Evolutionary conservation across 2,113 vertebrate species (phyloP), one percentile per base, ranked within the genome.

Genomic region (Rhineura floridana): DNA sequence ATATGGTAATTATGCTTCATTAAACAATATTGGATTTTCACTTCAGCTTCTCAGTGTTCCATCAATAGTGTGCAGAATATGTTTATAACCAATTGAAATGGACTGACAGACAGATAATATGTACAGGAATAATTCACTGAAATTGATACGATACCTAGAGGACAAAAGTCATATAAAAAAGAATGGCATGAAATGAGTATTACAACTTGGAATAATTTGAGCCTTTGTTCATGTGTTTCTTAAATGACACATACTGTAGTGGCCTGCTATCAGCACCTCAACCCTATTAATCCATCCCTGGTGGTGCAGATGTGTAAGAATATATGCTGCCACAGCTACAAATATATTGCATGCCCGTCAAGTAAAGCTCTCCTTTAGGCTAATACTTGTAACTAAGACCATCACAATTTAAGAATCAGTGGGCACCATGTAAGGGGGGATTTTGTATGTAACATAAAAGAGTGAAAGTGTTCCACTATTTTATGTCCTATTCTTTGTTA

Each of bases 1-100:
- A 83, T 17, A 73, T 91, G 87, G 65, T 91, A 92, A 95, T 87
- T 90, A 28, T 70, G 59, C 77, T 65, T 93, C 89, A 90, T 89
- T 93, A 88, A 77, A 83, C 72, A 72, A 25, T 17, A 85, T 87
- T 90, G 82, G 23, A 50, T 86, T 86, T 80, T 91, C 87, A 84
- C 84, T 90, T 94, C 89, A 75, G 86, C 89, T 42, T 90, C 76
- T 79, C 82, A 50, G 0, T 89, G 80, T 91, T 94, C 11, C 88
- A 87, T 91, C 65, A 88, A 55, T 90, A 81, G 36, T 84, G 65
- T 65, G 3, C 11, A 67, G 21, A 33, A 67, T 69, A 89, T 91
- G 81, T 33, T 70, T 81, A 36, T 67, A 85, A 59, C 70, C 0
- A 0, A 83, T 88, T 75, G 59, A 88, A 79, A 90, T 87, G 2